These are phyloP conservation scores for Erebia aethiops DNA, from an alignment of 2,888 invertebrate genomes.

Conservation along the genomic window DNA sequence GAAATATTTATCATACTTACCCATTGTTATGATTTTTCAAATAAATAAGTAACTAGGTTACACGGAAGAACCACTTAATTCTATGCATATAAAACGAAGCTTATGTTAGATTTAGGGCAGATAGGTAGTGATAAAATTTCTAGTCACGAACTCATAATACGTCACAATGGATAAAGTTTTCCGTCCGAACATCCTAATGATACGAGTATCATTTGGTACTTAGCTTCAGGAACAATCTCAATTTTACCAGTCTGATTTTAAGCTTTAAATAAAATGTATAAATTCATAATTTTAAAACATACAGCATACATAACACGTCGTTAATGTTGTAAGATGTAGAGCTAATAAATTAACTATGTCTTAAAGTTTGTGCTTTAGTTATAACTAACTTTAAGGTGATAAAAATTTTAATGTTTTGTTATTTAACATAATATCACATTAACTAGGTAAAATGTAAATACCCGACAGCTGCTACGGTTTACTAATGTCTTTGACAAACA, in stretches of 20 bases:
- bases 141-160: constrained; percentile 60
- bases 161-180: constrained; percentile 57
- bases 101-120: constrained; percentile 27
- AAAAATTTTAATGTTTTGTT: too few species aligned
- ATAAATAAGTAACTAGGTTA: too few species aligned
- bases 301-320: neutral
- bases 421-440: too few species aligned
- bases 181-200: constrained; percentile 20
- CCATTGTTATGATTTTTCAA: too few species aligned
- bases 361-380: too few species aligned
- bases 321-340: too few species aligned
- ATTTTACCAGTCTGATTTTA: constrained; percentile 3
- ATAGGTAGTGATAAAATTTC: constrained; percentile 48
- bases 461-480: too few species aligned
- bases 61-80: neutral
- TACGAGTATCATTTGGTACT: constrained; percentile 14
- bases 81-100: constrained; percentile 10
- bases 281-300: neutral
- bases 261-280: neutral
- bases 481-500: too few species aligned
- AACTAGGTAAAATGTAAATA: too few species aligned
- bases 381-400: too few species aligned
- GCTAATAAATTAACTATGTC: too few species aligned
- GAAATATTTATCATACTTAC: too few species aligned
- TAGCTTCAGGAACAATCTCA: constrained; percentile 24